Percentiles rank a stretch among this genome's conserved stretches.
Conservation (phyloP, 2,888 invertebrate genomes). For the Lithophane semibrunnea region DNA sequence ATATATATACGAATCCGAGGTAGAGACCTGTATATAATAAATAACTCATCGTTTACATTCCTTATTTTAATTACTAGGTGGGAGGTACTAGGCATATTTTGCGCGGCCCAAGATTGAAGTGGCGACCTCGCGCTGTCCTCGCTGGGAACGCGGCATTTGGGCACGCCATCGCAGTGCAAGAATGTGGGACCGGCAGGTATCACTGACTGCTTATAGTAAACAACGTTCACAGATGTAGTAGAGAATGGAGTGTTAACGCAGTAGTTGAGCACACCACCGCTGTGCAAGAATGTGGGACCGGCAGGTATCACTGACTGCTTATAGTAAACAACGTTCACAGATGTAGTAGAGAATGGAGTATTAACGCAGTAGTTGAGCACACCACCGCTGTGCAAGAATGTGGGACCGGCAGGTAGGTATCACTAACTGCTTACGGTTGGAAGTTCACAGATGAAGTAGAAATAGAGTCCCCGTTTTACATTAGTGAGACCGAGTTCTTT, state of each 20-base stretch:
- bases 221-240: background rate
- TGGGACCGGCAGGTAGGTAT: conserved; percentile 55
- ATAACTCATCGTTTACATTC: background rate
- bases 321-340: background rate
- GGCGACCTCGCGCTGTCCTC: conserved; percentile 65
- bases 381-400: conserved; percentile 47
- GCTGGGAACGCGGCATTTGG: conserved; percentile 62
- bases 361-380: conserved; percentile 62
- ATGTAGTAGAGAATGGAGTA: conserved; percentile 17
- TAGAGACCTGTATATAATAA: background rate
- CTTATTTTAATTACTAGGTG: conserved; percentile 7
- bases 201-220: conserved; percentile 10
- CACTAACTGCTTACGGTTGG: conserved; percentile 2
- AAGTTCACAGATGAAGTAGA: background rate
- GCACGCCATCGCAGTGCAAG: conserved; percentile 33
- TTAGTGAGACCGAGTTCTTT: background rate
- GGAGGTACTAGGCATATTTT: conserved; percentile 7
- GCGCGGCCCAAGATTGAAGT: conserved; percentile 35
- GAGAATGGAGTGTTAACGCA: conserved; percentile 43
- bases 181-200: conserved; percentile 60
- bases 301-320: conserved; percentile 31
- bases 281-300: conserved; percentile 60
- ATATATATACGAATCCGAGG: too few species aligned
- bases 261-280: conserved; percentile 56
- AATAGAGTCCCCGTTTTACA: conserved; percentile 15